phyloP scores from a whole-genome alignment of 2,797 vertebrate genomes.

The Todus mexicanus region DNA sequence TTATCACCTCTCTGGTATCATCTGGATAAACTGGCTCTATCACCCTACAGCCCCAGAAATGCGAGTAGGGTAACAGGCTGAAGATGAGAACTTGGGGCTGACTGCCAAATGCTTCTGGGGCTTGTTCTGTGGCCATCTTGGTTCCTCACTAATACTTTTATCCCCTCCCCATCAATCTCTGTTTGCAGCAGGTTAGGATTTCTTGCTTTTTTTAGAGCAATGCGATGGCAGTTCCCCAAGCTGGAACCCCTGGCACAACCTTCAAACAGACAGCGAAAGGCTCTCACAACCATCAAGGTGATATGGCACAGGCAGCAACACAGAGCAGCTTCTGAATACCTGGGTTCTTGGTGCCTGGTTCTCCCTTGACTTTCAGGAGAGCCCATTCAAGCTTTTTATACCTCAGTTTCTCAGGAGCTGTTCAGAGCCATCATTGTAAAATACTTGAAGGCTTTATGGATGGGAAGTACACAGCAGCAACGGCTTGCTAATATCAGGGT shows the following conservation, averaged over 20 bases:
- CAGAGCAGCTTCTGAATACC: neutral
- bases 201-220: constrained; percentile 24
- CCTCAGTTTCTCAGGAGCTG: neutral
- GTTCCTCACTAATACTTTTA: constrained; percentile 45
- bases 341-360: neutral
- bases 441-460: neutral
- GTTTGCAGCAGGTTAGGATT: neutral
- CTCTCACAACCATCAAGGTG: fast-evolving
- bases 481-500: neutral
- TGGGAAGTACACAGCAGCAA: neutral
- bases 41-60: constrained; percentile 1
- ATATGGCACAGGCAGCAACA: neutral
- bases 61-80: constrained; percentile 33
- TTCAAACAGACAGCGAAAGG: constrained; percentile 59
- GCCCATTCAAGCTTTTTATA: neutral
- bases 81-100: constrained; percentile 32
- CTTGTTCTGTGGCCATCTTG: neutral
- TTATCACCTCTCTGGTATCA: constrained; percentile 32
- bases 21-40: constrained; percentile 58
- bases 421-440: neutral
- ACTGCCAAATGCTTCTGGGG: constrained; percentile 36
- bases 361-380: neutral
- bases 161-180: constrained; percentile 42
- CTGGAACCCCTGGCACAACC: neutral
- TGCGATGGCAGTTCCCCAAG: neutral